A percentile compares a stretch with the other conserved stretches of the same genome.
Conservation (phyloP, 35 echinoderm and acorn worm species). For the Ophioderma brevispina region DNA sequence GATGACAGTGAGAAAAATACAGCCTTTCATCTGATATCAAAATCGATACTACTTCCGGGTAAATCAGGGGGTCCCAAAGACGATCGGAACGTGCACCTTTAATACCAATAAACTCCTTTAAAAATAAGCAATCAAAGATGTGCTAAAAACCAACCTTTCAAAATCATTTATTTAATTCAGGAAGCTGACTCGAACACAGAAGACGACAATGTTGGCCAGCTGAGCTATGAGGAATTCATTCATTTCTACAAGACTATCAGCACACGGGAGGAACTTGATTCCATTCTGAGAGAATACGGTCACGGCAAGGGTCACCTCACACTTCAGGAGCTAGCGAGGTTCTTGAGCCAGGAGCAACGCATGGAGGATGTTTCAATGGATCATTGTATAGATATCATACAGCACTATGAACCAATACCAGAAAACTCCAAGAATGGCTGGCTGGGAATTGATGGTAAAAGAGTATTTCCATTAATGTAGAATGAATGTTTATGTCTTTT, state of each 20-base stretch:
- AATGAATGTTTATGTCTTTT: too few relatives aligned
- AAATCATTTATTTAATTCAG: too few relatives aligned
- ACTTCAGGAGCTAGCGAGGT: slow-evolving; percentile 65
- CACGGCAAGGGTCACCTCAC: slow-evolving; percentile 81
- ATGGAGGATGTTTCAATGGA: slow-evolving; percentile 36
- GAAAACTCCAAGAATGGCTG: slow-evolving; percentile 83
- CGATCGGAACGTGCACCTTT: too few relatives aligned
- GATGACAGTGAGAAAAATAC: too few relatives aligned
- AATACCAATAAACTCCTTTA: too few relatives aligned
- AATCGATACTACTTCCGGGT: too few relatives aligned
- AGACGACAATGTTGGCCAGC: slow-evolving; percentile 84
- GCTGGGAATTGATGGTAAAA: slow-evolving; percentile 91
- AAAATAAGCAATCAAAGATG: too few relatives aligned
- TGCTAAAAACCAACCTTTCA: too few relatives aligned
- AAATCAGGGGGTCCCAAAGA: too few relatives aligned
- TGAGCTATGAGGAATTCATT: slow-evolving; percentile 96
- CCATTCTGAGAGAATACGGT: slow-evolving; percentile 75
- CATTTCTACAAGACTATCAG: slow-evolving; percentile 92
- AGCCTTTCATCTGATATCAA: too few relatives aligned
- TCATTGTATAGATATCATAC: slow-evolving; percentile 53
- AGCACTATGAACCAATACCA: slow-evolving; percentile 87
- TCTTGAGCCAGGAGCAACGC: slow-evolving; percentile 69
- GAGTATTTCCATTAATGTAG: background rate
- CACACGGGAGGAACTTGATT: slow-evolving; percentile 80
- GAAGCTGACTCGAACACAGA: slow-evolving; percentile 84